These are phyloP conservation scores for Cancer borealis DNA, from an alignment of 2,888 invertebrate species.

Conservation along the genomic window DNA sequence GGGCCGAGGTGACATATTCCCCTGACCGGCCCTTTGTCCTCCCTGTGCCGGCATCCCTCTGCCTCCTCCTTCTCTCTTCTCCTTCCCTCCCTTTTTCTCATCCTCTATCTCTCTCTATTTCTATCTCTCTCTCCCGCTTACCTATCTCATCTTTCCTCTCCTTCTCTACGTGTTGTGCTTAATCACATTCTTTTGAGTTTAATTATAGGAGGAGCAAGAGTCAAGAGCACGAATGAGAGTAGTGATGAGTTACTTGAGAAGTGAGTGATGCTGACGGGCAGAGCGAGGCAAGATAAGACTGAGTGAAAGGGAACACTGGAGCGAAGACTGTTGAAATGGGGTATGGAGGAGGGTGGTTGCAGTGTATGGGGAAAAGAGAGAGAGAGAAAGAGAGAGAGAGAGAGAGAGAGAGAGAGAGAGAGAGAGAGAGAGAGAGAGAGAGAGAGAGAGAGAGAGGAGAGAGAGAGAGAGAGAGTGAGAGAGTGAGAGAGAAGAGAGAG, in stretches of 20 bases:
- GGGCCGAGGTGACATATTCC: constrained; percentile 69
- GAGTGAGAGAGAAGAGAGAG: constrained; percentile 10
- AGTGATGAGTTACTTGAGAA: constrained; percentile 30
- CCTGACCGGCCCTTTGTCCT: constrained; percentile 70
- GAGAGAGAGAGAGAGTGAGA: neutral
- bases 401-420: no score
- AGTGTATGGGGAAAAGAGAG: neutral
- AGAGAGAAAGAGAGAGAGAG: neutral
- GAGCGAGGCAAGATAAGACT: constrained; percentile 5
- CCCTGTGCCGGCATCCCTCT: constrained; percentile 68
- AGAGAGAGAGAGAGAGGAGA: no score
- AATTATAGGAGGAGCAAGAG: constrained; percentile 15
- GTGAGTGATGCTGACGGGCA: constrained; percentile 13
- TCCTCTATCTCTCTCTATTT: neutral
- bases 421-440: no score
- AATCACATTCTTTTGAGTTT: constrained; percentile 34
- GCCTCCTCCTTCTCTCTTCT: constrained; percentile 3
- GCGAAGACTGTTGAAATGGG: neutral
- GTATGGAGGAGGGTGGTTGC: neutral
- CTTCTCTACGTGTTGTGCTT: neutral
- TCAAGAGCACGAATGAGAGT: neutral
- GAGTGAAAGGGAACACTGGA: neutral
- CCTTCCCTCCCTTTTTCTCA: neutral
- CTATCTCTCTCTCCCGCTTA: constrained; percentile 25
- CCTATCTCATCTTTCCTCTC: neutral